phyloP scores from a whole-genome alignment of 2,888 invertebrate species.

The Parnassius mnemosyne region DNA sequence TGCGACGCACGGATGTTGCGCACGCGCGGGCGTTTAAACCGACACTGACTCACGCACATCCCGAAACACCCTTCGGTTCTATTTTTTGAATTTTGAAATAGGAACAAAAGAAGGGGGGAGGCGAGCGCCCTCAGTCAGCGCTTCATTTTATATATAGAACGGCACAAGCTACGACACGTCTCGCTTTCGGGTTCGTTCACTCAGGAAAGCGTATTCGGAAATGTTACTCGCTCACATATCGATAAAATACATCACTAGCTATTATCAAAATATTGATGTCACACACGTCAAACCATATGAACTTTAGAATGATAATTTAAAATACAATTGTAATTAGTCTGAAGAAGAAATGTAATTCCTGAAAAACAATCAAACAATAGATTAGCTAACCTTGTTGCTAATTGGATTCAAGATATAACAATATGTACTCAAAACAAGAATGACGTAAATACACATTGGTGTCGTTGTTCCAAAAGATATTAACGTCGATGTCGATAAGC shows the following conservation, averaged over 20 bases:
- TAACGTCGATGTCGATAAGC: not conserved
- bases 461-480: not conserved
- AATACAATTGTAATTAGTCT: no score
- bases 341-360: no score
- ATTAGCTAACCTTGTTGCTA: no score
- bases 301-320: no score
- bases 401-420: no score
- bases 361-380: no score
- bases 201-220: slow-evolving; percentile 54
- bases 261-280: not conserved
- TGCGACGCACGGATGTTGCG: slow-evolving; percentile 45
- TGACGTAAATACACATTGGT: not conserved
- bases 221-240: slow-evolving; percentile 33
- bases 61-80: slow-evolving; percentile 70
- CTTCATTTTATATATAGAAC: slow-evolving; percentile 58
- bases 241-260: slow-evolving; percentile 35
- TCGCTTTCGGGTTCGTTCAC: slow-evolving; percentile 66
- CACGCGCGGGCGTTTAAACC: slow-evolving; percentile 67
- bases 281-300: not conserved
- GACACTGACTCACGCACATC: slow-evolving; percentile 75
- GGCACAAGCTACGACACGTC: slow-evolving; percentile 60
- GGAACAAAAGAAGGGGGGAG: slow-evolving; percentile 78
- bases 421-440: no score
- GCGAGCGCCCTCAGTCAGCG: slow-evolving; percentile 68
- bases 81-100: slow-evolving; percentile 75